Conservation (phyloP, 2,113 vertebrate species). For the Neotragus moschatus region DNA sequence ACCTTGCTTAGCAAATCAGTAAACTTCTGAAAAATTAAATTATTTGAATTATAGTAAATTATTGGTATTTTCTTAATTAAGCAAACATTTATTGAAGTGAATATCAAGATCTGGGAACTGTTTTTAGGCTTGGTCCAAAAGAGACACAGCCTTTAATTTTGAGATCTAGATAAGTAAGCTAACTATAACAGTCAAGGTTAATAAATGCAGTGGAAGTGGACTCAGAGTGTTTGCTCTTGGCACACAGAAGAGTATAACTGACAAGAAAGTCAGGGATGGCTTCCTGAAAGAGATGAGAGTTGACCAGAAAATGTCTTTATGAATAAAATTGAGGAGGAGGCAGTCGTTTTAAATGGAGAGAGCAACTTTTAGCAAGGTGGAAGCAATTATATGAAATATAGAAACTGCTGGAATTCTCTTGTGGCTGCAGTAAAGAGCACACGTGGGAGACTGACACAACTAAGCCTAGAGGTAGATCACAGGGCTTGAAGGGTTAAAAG, state of each 20-base stretch:
- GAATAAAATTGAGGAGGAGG: background rate
- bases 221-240: background rate
- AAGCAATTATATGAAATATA: background rate
- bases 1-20: background rate
- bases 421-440: background rate
- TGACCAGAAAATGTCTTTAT: background rate
- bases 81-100: background rate
- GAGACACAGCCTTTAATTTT: background rate
- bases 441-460: background rate
- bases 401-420: background rate
- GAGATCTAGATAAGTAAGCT: background rate
- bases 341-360: background rate
- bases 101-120: background rate
- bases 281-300: background rate
- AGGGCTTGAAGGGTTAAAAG: background rate
- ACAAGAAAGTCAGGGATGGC: background rate
- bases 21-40: background rate
- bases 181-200: background rate
- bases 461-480: background rate
- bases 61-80: background rate
- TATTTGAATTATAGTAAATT: background rate
- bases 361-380: background rate
- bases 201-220: background rate
- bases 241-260: background rate
- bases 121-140: background rate